Evolutionary conservation across 2,797 vertebrate species (phyloP).

Genomic region (Macropodus opercularis): DNA sequence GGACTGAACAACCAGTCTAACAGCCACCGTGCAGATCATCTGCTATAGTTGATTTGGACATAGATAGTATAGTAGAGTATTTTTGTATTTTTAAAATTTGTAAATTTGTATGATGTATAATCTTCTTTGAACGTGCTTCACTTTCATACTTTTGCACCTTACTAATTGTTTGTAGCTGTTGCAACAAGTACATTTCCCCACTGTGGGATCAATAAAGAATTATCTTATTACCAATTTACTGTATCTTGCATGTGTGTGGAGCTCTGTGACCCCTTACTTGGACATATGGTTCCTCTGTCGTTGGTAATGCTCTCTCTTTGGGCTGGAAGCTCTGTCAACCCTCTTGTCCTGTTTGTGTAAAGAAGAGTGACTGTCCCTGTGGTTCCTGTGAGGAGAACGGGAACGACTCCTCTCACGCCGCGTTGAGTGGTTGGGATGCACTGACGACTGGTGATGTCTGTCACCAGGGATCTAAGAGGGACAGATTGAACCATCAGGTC

Average conservation of each 20-base stretch:
- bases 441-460: slow-evolving; percentile 61
- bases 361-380: slow-evolving; percentile 47
- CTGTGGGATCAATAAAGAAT: too few species aligned
- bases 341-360: slow-evolving; percentile 62
- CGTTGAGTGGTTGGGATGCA: slow-evolving; percentile 50
- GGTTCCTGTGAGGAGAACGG: slow-evolving; percentile 75
- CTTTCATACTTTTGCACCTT: too few species aligned
- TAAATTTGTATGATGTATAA: too few species aligned
- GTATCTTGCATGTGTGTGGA: neutral
- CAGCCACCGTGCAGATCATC: too few species aligned
- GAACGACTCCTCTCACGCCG: slow-evolving; percentile 76
- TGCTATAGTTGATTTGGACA: too few species aligned
- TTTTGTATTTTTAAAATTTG: too few species aligned
- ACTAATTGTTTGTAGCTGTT: too few species aligned
- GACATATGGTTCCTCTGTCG: slow-evolving; percentile 78
- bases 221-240: too few species aligned
- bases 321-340: slow-evolving; percentile 65
- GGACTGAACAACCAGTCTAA: too few species aligned
- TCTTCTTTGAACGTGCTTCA: too few species aligned
- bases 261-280: slow-evolving; percentile 73
- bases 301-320: slow-evolving; percentile 75
- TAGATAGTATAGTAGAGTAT: too few species aligned
- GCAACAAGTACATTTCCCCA: too few species aligned
- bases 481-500: neutral
- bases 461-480: slow-evolving; percentile 76